These are phyloP conservation scores for Halcyon leucocephala DNA, from an alignment of 2,797 vertebrate genomes.

Conservation along the genomic window DNA sequence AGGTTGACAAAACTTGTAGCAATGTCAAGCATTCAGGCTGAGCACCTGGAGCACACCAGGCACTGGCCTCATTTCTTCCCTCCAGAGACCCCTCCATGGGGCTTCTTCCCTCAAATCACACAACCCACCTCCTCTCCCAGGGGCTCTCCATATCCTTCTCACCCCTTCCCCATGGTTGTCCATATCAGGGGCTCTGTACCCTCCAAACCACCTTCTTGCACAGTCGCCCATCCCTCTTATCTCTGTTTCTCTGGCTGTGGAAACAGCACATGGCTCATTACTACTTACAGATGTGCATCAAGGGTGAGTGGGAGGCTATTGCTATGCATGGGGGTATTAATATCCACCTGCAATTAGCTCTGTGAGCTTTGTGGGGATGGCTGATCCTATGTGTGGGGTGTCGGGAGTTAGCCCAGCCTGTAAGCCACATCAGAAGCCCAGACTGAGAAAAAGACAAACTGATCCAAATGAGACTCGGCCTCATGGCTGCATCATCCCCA, in stretches of 20 bases:
- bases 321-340: not conserved
- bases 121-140: not conserved
- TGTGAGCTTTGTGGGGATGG: rapidly evolving
- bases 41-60: not conserved
- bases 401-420: not conserved
- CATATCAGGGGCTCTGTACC: rapidly evolving
- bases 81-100: not conserved
- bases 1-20: not conserved
- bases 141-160: not conserved
- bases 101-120: not conserved
- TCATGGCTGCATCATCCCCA: not conserved
- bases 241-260: not conserved
- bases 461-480: not conserved
- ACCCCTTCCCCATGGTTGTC: not conserved
- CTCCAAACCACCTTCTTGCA: not conserved
- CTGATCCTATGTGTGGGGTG: not conserved
- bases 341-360: not conserved
- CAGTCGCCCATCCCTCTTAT: not conserved
- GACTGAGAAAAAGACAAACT: not conserved
- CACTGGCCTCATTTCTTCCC: not conserved
- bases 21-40: not conserved
- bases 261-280: not conserved
- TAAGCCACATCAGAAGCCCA: not conserved
- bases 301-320: not conserved
- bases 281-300: not conserved